Conservation (phyloP, 1,140 invertebrate genomes). For the Marisa cornuarietis region DNA sequence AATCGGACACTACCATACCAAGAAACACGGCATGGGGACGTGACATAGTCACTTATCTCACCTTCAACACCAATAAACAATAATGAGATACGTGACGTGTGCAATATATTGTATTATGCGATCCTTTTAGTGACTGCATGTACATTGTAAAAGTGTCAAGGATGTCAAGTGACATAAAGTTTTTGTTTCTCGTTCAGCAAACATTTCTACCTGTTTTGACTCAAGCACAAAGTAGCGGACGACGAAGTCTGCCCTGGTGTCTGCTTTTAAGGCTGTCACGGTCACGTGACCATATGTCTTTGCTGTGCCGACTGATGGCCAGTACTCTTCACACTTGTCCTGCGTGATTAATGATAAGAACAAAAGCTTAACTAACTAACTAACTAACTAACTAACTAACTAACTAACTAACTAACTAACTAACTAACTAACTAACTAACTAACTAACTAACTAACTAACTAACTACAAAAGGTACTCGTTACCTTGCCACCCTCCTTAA, state of each 20-base stretch:
- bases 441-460: neutral
- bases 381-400: neutral
- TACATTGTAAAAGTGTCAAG: too few species aligned
- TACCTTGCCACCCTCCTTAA: constrained; percentile 59
- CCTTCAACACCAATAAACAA: too few species aligned
- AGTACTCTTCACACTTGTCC: constrained; percentile 97
- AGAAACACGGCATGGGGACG: too few species aligned
- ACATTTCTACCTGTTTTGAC: constrained; percentile 17
- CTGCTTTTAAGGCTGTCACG: constrained; percentile 85
- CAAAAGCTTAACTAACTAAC: constrained; percentile 12
- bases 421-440: neutral
- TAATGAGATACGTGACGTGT: too few species aligned
- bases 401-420: neutral
- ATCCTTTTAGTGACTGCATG: too few species aligned
- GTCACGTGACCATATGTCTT: constrained; percentile 85
- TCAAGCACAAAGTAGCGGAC: constrained; percentile 81
- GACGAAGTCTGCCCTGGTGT: constrained; percentile 90
- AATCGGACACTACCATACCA: too few species aligned
- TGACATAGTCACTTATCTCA: too few species aligned
- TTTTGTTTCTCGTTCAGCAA: too few species aligned
- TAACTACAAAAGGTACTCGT: neutral
- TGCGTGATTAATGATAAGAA: constrained; percentile 56
- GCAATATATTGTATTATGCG: too few species aligned
- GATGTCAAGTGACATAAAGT: too few species aligned
- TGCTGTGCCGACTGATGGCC: constrained; percentile 91